Conservation (phyloP, 2,113 vertebrate genomes). For the Hippotragus niger region DNA sequence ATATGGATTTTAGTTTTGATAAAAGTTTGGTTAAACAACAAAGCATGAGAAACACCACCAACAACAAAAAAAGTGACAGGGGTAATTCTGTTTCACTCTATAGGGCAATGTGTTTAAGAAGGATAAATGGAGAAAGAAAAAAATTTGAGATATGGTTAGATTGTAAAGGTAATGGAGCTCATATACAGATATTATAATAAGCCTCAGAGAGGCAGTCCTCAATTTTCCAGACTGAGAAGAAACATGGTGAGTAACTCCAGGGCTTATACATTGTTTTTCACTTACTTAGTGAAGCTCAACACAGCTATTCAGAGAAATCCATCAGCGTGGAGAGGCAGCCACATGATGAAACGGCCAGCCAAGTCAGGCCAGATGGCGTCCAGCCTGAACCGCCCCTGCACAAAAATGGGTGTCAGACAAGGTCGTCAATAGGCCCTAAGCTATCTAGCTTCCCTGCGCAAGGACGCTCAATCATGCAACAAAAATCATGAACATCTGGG, state of each 20-base stretch:
- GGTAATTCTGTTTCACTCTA: background rate
- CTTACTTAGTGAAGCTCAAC: background rate
- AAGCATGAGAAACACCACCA: background rate
- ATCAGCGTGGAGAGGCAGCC: background rate
- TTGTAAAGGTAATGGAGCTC: background rate
- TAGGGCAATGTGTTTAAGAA: background rate
- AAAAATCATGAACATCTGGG: background rate
- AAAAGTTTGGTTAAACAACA: background rate
- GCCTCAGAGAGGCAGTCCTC: background rate
- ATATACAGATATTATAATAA: background rate
- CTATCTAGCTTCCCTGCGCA: background rate
- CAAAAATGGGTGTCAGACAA: slow-evolving; percentile 40
- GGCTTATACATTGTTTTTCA: background rate
- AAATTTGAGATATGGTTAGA: background rate
- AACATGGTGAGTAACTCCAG: background rate
- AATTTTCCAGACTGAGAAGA: background rate
- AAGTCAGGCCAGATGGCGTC: slow-evolving; percentile 44
- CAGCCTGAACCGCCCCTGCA: background rate
- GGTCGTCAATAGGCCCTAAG: background rate
- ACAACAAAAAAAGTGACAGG: background rate
- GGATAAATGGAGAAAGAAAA: background rate
- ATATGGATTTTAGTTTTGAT: slow-evolving; percentile 21
- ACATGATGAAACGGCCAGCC: background rate
- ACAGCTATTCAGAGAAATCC: slow-evolving; percentile 12
- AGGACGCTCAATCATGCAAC: background rate